Evolutionary conservation across 2,797 vertebrate genomes (phyloP).

Genomic region (Schizopygopsis malacanthus): DNA sequence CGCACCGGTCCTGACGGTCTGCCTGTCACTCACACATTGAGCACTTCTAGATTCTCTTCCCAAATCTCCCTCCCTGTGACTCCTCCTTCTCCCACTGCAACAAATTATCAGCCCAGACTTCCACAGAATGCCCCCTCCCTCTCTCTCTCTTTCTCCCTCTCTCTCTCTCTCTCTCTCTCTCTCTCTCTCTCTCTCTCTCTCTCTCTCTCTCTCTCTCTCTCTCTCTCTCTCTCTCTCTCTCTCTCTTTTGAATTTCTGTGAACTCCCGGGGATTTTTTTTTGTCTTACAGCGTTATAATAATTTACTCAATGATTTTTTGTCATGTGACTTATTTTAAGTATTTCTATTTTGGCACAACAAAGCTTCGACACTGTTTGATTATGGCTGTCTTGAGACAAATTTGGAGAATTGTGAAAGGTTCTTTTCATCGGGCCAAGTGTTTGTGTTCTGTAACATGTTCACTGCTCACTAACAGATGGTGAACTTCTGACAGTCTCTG

Average conservation of each 20-base stretch:
- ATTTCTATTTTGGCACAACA: neutral
- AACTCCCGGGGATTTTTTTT: neutral
- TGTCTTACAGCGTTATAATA: neutral
- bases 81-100: slow-evolving; percentile 49
- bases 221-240: neutral
- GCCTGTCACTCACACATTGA: slow-evolving; percentile 41
- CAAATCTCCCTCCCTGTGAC: slow-evolving; percentile 36
- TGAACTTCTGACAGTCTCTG: neutral
- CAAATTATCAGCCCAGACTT: slow-evolving; percentile 37
- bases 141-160: neutral
- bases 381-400: neutral
- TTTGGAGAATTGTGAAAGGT: neutral
- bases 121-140: slow-evolving; percentile 26
- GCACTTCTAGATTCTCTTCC: slow-evolving; percentile 18
- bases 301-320: neutral
- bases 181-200: neutral
- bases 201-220: too few relatives aligned
- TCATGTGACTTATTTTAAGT: neutral
- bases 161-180: too few relatives aligned
- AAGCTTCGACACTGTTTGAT: neutral
- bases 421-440: neutral
- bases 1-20: slow-evolving; percentile 31
- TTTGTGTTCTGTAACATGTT: slow-evolving; percentile 9
- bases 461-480: neutral
- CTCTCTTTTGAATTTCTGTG: slow-evolving; percentile 38